Conservation (phyloP, 1,140 invertebrate genomes). For the Idris sp. region DNA sequence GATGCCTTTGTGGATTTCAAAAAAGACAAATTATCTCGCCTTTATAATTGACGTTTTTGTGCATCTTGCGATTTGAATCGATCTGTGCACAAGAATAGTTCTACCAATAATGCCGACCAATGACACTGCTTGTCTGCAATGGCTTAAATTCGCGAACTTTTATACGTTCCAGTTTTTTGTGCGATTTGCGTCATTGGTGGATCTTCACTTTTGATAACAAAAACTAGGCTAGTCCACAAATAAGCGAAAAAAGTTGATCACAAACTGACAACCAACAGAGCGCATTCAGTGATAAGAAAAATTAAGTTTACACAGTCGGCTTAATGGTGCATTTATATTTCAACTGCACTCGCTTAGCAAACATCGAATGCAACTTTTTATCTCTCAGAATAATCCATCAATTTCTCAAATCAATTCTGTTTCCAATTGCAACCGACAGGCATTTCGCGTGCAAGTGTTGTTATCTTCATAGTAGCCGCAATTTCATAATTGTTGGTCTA, state of each 20-base stretch:
- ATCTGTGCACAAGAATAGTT: constrained; percentile 41
- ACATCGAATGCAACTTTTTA: constrained; percentile 1
- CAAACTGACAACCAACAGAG: not conserved
- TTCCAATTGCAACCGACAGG: constrained; percentile 7
- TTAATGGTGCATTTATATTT: constrained; percentile 13
- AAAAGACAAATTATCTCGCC: constrained; percentile 20
- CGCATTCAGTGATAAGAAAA: constrained; percentile 6
- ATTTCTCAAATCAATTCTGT: constrained; percentile 15
- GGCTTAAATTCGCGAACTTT: constrained; percentile 7
- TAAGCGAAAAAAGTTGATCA: constrained; percentile 4
- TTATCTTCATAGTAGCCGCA: constrained; percentile 5
- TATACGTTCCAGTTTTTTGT: constrained; percentile 22
- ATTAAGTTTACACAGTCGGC: not conserved
- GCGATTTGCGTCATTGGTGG: constrained; percentile 4
- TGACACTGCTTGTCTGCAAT: constrained; percentile 16
- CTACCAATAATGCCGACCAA: constrained; percentile 22
- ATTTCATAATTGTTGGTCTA: constrained; percentile 15
- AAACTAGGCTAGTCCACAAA: constrained; percentile 4
- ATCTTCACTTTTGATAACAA: constrained; percentile 3
- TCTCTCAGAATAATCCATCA: constrained; percentile 19
- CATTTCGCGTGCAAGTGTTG: constrained; percentile 12
- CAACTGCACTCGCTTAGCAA: constrained; percentile 2
- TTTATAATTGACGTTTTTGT: constrained; percentile 37
- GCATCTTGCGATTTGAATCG: constrained; percentile 43
- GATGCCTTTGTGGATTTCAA: not conserved